Base-by-base conservation (phyloP, 2,888 invertebrate genomes). In the Apamea crenata region DNA sequence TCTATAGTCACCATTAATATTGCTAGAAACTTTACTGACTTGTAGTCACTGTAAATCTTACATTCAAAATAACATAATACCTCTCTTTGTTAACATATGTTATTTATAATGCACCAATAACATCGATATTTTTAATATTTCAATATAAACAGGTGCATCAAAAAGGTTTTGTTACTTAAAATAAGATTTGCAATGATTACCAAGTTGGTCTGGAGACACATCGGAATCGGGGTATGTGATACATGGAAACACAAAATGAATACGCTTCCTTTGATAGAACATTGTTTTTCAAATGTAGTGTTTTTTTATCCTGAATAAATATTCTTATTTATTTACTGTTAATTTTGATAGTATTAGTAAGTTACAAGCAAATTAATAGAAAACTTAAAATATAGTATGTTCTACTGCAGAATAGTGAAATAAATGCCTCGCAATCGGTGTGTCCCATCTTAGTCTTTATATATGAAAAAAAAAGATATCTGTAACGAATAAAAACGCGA, bases 1-100 rank as follows among this genome's bases (percentile, higher is more conserved):
- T 93, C 88, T 91, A 90, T 93, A 92, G 90, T 90, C 88, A 88
- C 90, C 81, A 87, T 83, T 84, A 73, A 87, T 90, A 84, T 88
- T 82, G 83, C 67, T 89, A 89, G 87, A 80, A 77, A 69, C 71
- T 61, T 63, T 40, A 82, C 74, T 61, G 25, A 77, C 53, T 79
- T 69, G 53, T 82, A 76, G 44, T 83, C 78, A 77, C 81, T 86
- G 87, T 81, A 69, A 80, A 77, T 70, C 67, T 74, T 83, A 36
- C 25, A 56, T 63, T 70, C 1, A 29, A 36, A 7, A 59, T 25
- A 32, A n/a, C 25, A 50, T 12, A 70, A 69, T 25, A 40, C 47
- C 56, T 29, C 18, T 44, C 25, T 65, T 66, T 7, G 5, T 66
- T 44, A 16, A 44, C 21, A 21, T 1, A 77, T 18, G 18, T 78